A percentile compares a stretch with the other conserved stretches of the same genome.
phyloP scores from a whole-genome alignment of 1,140 invertebrate species.

The Drosophila mojavensis region DNA sequence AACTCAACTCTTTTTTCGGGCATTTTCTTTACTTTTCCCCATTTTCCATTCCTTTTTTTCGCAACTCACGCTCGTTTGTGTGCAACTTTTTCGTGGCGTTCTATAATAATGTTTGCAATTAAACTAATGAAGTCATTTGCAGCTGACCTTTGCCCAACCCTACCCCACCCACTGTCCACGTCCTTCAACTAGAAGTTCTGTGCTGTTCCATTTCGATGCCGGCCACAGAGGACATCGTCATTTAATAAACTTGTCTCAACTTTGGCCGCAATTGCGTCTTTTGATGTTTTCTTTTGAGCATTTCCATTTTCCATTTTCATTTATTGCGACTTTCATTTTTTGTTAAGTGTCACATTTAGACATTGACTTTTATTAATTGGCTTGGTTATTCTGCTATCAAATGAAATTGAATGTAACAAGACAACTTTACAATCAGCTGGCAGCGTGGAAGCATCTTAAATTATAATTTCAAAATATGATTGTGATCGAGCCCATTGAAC shows the following conservation, averaged over 20 bases:
- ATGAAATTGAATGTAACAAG: conserved; percentile 28
- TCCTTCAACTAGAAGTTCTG: conserved; percentile 13
- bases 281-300: background rate
- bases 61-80: conserved; percentile 11
- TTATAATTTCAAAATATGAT: too few species aligned
- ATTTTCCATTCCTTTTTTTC: conserved; percentile 6
- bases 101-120: conserved; percentile 77
- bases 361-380: conserved; percentile 73
- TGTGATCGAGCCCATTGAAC: too few species aligned
- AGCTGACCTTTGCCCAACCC: conserved; percentile 19
- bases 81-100: conserved; percentile 46
- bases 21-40: background rate
- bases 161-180: background rate
- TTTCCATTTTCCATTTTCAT: conserved; percentile 8
- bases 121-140: conserved; percentile 79
- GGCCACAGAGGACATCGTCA: conserved; percentile 1
- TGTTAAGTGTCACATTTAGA: conserved; percentile 69
- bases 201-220: conserved; percentile 7
- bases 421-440: conserved; percentile 16
- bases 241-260: conserved; percentile 30
- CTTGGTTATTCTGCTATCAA: conserved; percentile 41
- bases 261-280: conserved; percentile 22
- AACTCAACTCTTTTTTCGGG: conserved; percentile 38
- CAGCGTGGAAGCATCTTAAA: too few species aligned
- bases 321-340: conserved; percentile 48